These are phyloP conservation scores for Taxidea taxus DNA, from an alignment of 2,113 vertebrate species.

Conservation along the genomic window DNA sequence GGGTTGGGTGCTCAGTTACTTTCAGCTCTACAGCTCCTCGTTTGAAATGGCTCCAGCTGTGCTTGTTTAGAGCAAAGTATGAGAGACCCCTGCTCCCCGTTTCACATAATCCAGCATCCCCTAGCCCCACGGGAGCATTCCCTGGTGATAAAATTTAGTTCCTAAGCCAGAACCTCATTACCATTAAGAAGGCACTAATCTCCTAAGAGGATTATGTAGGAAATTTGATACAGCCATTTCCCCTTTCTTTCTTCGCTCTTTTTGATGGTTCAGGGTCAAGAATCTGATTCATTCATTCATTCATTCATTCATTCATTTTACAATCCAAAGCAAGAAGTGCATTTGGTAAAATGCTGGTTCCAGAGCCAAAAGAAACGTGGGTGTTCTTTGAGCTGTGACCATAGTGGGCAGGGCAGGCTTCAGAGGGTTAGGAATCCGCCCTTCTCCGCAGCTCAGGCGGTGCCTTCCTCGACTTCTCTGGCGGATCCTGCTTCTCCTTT, in stretches of 20 bases:
- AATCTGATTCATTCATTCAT: not conserved
- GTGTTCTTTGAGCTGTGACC: not conserved
- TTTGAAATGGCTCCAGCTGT: not conserved
- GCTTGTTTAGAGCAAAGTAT: not conserved
- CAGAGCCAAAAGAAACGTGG: not conserved
- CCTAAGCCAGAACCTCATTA: conserved; percentile 53
- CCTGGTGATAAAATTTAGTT: not conserved
- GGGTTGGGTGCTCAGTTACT: not conserved
- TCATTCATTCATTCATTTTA: not conserved
- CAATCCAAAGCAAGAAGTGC: not conserved
- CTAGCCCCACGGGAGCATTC: not conserved
- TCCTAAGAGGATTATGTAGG: conserved; percentile 61
- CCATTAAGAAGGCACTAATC: conserved; percentile 65
- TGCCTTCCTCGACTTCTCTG: not conserved
- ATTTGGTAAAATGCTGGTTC: conserved; percentile 8
- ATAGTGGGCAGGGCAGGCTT: not conserved
- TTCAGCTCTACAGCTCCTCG: not conserved
- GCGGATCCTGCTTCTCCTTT: not conserved
- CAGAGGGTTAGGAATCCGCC: not conserved
- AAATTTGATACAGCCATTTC: conserved; percentile 49
- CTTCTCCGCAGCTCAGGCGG: not conserved
- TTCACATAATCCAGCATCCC: not conserved
- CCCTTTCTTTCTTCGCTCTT: not conserved
- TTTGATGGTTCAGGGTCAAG: conserved; percentile 35
- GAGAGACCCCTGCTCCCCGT: not conserved